These are phyloP conservation scores for Phymastichus coffea DNA, from an alignment of 1,140 invertebrate species.

Conservation along the genomic window DNA sequence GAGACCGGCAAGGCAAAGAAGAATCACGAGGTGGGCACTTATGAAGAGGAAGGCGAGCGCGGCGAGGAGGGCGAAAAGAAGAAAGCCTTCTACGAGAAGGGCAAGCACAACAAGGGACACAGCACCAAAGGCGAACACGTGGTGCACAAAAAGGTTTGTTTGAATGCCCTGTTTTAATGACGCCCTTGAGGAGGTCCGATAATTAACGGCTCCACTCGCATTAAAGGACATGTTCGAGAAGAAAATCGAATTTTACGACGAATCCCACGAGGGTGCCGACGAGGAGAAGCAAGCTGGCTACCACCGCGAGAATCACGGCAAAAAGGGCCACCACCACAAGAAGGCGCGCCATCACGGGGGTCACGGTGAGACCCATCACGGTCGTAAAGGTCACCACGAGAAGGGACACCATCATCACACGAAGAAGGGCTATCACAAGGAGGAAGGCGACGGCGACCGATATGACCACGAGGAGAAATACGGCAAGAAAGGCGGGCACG, in stretches of 20 bases:
- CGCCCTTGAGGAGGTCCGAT: too few species aligned
- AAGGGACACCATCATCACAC: constrained; percentile 61
- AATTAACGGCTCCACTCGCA: too few species aligned
- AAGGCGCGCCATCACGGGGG: constrained; percentile 53
- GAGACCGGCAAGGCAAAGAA: constrained; percentile 48
- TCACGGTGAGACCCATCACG: constrained; percentile 59
- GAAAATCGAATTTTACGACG: constrained; percentile 57
- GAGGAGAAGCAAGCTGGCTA: constrained; percentile 49
- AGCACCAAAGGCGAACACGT: constrained; percentile 56
- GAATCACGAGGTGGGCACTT: constrained; percentile 48
- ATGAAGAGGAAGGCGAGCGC: constrained; percentile 45
- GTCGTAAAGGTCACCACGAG: constrained; percentile 59
- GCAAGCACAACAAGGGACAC: constrained; percentile 54
- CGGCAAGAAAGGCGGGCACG: constrained; percentile 56
- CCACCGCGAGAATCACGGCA: constrained; percentile 42
- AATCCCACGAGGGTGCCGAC: constrained; percentile 53
- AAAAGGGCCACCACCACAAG: constrained; percentile 55
- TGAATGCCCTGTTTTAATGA: too few species aligned
- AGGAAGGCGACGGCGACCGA: constrained; percentile 44
- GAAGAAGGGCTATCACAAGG: constrained; percentile 59
- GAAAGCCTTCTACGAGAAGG: constrained; percentile 49
- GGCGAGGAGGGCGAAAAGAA: constrained; percentile 48
- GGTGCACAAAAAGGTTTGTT: constrained; percentile 53
- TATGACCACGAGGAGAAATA: constrained; percentile 41
- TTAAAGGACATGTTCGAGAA: constrained; percentile 57